These are phyloP conservation scores for Coleophora deauratella DNA, from an alignment of 2,888 invertebrate species.

Conservation along the genomic window DNA sequence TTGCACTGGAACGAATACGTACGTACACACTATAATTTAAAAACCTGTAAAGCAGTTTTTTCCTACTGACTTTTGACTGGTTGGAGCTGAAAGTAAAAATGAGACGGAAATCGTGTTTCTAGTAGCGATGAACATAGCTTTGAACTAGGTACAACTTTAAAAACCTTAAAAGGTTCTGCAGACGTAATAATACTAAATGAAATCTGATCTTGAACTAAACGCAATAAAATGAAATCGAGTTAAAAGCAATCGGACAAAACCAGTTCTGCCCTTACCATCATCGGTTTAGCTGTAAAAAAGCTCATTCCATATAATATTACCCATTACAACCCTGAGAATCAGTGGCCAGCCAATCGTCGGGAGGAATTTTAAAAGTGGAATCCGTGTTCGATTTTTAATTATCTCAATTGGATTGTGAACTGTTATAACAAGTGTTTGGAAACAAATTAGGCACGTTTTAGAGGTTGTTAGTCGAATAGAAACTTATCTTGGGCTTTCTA, in stretches of 20 bases:
- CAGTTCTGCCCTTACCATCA: conserved; percentile 58
- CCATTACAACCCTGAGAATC: conserved; percentile 69
- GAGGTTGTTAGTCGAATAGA: no score
- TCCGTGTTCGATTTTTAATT: conserved; percentile 65
- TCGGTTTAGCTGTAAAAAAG: conserved; percentile 69
- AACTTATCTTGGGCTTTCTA: no score
- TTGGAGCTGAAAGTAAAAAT: no score
- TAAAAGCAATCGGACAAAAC: conserved; percentile 49
- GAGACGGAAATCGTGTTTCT: no score
- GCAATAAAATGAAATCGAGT: conserved; percentile 59
- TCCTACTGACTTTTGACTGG: conserved; percentile 1
- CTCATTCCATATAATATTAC: conserved; percentile 70
- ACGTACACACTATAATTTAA: conserved; percentile 28
- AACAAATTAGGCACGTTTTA: conserved; percentile 35
- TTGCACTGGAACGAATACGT: conserved; percentile 34
- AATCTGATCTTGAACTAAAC: conserved; percentile 50
- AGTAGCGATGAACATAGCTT: no score
- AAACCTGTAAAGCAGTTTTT: conserved; percentile 20
- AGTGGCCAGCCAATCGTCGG: conserved; percentile 55
- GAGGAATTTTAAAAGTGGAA: conserved; percentile 59
- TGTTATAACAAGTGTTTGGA: conserved; percentile 39
- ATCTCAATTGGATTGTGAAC: conserved; percentile 46
- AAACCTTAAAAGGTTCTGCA: conserved; percentile 32
- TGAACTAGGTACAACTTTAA: conserved; percentile 2
- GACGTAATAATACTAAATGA: conserved; percentile 59